Evolutionary conservation across 2,888 invertebrate species (phyloP), one percentile per base, ranked within the genome.

Genomic region (Eubasilissa splendida): DNA sequence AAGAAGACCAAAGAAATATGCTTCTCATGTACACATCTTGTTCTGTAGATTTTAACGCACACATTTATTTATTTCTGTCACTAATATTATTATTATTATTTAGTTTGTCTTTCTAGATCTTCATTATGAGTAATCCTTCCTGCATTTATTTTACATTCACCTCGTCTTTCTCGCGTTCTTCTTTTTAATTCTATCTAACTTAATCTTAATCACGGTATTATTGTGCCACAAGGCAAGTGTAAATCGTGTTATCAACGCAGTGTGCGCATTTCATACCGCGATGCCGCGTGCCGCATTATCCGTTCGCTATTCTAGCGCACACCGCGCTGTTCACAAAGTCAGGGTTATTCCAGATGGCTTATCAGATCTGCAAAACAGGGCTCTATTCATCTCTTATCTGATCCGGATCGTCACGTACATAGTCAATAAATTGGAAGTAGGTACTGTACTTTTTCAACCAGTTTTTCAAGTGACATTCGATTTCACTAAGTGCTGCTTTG

Each of bases 401-500:
- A 73, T 73, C 71, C 54, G 31, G 31, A 58, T 22, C 56, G 71
- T 73, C 71, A 73, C 71, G 71, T 73, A 56, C 71, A 9, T 42
- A 56, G 42, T 56, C 71, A 73, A 73, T 73, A 73, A 58, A 73
- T 73, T 58, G 71, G 71, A n/a, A 73, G 71, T 73, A 56, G 54
- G 11, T 31, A 71, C 53, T 22, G 42, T 54, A 53, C 53, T 12
- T 31, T 68, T 70, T 68, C 68, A 75, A 81, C 80, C 80, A 81
- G 80, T 81, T 81, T 65, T 53, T 42, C 77, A 66, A 81, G 80
- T 81, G 77, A 81, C 77, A 81, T 81, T 81, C 80, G 68, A 75
- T 73, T 73, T 73, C 71, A 60, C 53, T 78, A 59, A 68, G 77
- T 63, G 73, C 70, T 63, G 22, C 74, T 63, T 63, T 52, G 71